A percentile compares a stretch with the other conserved stretches of the same genome.
Conservation (phyloP, 1,140 invertebrate genomes). For the Cecropterus lyciades region DNA sequence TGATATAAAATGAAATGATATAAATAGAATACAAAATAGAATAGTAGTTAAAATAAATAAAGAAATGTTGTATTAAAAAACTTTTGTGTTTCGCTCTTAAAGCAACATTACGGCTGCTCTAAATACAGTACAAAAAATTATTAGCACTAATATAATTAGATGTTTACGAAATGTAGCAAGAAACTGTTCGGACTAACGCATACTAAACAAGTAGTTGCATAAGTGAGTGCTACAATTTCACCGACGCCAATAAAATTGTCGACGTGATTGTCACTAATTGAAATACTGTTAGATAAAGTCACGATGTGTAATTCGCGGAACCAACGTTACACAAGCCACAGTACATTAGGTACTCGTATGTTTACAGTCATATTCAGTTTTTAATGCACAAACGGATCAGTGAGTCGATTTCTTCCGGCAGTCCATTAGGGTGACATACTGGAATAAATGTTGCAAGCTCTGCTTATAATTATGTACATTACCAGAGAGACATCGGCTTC, state of each 20-base stretch:
- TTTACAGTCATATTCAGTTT: slow-evolving; percentile 20
- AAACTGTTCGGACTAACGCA: neutral
- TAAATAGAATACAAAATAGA: too few relatives aligned
- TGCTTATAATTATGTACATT: slow-evolving; percentile 11
- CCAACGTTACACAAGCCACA: slow-evolving; percentile 31
- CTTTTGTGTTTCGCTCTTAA: neutral
- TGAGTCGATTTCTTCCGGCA: slow-evolving; percentile 20
- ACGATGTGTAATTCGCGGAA: slow-evolving; percentile 42
- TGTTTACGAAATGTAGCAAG: slow-evolving; percentile 13
- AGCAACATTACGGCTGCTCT: slow-evolving; percentile 7
- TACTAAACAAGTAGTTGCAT: slow-evolving; percentile 30
- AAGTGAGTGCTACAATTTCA: slow-evolving; percentile 41
- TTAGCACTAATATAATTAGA: slow-evolving; percentile 22
- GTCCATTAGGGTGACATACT: slow-evolving; percentile 20
- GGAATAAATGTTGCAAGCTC: slow-evolving; percentile 16
- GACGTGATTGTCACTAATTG: slow-evolving; percentile 45
- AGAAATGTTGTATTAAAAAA: neutral
- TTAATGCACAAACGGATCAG: slow-evolving; percentile 24
- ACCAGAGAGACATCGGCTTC: neutral
- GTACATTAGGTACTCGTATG: neutral
- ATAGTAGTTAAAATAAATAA: neutral
- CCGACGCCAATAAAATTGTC: slow-evolving; percentile 41
- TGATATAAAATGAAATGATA: neutral
- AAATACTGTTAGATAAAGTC: slow-evolving; percentile 43
- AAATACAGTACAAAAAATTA: slow-evolving; percentile 9